phyloP scores from a whole-genome alignment of 1,140 invertebrate species.

The Drosophila azteca region DNA sequence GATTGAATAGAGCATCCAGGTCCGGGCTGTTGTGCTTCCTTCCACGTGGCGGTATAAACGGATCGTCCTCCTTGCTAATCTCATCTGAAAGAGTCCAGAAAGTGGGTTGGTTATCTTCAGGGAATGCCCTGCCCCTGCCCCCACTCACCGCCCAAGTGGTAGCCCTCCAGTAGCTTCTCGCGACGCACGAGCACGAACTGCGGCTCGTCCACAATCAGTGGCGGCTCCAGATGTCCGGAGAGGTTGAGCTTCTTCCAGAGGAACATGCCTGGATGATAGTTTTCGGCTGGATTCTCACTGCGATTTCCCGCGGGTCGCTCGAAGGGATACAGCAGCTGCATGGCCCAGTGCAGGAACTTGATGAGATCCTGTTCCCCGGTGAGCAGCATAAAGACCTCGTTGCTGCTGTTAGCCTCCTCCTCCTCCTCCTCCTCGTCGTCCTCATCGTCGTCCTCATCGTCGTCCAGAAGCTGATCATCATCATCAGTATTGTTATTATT shows the following conservation, averaged over 20 bases:
- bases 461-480: conserved; percentile 10
- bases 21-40: conserved; percentile 75
- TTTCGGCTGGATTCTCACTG: conserved; percentile 55
- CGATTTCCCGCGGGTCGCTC: conserved; percentile 26
- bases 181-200: conserved; percentile 73
- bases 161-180: conserved; percentile 61
- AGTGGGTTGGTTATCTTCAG: not conserved
- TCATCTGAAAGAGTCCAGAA: conserved; percentile 36
- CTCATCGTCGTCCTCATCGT: conserved; percentile 27
- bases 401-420: conserved; percentile 17
- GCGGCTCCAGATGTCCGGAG: conserved; percentile 74
- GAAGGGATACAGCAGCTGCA: conserved; percentile 70
- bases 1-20: conserved; percentile 65
- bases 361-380: conserved; percentile 75
- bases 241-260: conserved; percentile 79
- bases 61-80: conserved; percentile 50
- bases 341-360: conserved; percentile 77
- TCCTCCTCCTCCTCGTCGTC: conserved; percentile 24
- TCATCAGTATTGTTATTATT: conserved; percentile 4
- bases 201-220: conserved; percentile 77
- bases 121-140: not conserved
- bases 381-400: conserved; percentile 73
- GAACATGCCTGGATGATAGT: conserved; percentile 74
- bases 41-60: conserved; percentile 79
- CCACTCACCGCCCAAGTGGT: conserved; percentile 60